Base-by-base conservation (phyloP, 2,888 invertebrate species). In the Mesoligia furuncula region DNA sequence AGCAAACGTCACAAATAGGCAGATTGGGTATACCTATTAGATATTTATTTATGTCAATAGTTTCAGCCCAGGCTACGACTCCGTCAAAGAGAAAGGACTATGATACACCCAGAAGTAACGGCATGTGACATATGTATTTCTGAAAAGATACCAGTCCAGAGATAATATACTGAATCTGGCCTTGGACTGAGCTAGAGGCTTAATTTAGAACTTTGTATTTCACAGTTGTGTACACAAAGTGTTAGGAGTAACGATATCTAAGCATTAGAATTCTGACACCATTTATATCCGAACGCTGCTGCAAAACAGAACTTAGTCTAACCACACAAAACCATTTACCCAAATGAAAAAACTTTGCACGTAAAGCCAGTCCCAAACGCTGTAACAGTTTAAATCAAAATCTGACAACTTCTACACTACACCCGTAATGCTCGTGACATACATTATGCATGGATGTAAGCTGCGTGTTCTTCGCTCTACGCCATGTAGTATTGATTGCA, bases 361-460 rank as follows among this genome's bases (percentile, higher is more conserved):
- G 71, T 65, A 73, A 76, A 74, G 66, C 74, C 61, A 61, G 72
- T 61, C 48, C 39, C 65, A 62, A 83, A 68, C 66, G 69, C 57
- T 86, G 76, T 78, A 71, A 77, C 78, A 79, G 66, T 86, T 80
- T 87, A 87, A 87, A 87, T 89, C 87, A 82, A 82, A 88, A 83
- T 85, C 67, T 45, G 74, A 75, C 73, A 87, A 87, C 74, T 88
- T 81, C 78, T 85, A 82, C 67, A 81, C 81, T 86, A 80, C 69
- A 82, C 51, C 74, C 73, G 82, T 83, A 86, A 89, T 84, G 73
- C 75, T 75, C 73, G 83, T 75, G 81, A 77, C 76, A 89, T 88
- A 82, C 85, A 88, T 89, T 86, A 88, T 88, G 89, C 89, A 89
- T 87, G 80, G 68, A 59, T 31, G 77, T 87, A 85, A 84, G 81